Conservation (phyloP, 2,888 invertebrate species). For the Hedychridium roseum region DNA sequence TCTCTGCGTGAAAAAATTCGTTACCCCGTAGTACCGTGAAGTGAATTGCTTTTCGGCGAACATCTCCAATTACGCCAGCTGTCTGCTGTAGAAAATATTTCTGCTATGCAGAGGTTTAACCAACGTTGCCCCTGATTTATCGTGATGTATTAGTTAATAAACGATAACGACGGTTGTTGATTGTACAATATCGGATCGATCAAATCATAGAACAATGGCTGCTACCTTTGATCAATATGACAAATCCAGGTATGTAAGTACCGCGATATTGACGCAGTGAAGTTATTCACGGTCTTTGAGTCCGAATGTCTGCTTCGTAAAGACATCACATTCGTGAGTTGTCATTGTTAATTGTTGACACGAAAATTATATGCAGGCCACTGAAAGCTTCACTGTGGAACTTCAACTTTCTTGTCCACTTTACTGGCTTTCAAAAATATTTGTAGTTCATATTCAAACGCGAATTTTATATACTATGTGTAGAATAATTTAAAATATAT, state of each 20-base stretch:
- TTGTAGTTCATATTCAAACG: too few species aligned
- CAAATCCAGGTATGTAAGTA: constrained; percentile 70
- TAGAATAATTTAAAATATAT: too few species aligned
- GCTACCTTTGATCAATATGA: constrained; percentile 76
- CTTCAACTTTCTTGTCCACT: too few species aligned
- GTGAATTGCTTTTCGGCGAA: constrained; percentile 11
- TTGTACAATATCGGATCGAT: constrained; percentile 20
- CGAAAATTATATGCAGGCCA: too few species aligned
- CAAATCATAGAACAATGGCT: constrained; percentile 65
- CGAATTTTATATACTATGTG: too few species aligned
- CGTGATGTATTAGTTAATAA: constrained; percentile 28
- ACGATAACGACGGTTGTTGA: constrained; percentile 11
- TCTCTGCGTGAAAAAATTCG: background rate
- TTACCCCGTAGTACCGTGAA: constrained; percentile 2
- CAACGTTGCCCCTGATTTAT: constrained; percentile 15
- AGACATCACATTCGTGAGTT: too few species aligned
- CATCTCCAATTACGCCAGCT: constrained; percentile 8
- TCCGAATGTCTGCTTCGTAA: too few species aligned
- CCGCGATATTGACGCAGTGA: too few species aligned
- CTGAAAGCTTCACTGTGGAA: too few species aligned
- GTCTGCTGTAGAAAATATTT: constrained; percentile 21
- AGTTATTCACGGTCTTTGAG: too few species aligned
- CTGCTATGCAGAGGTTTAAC: constrained; percentile 19
- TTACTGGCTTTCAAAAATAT: too few species aligned
- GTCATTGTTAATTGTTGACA: too few species aligned